Evolutionary conservation across 2,113 vertebrate species (phyloP).

Genomic region (Hippolais icterina): DNA sequence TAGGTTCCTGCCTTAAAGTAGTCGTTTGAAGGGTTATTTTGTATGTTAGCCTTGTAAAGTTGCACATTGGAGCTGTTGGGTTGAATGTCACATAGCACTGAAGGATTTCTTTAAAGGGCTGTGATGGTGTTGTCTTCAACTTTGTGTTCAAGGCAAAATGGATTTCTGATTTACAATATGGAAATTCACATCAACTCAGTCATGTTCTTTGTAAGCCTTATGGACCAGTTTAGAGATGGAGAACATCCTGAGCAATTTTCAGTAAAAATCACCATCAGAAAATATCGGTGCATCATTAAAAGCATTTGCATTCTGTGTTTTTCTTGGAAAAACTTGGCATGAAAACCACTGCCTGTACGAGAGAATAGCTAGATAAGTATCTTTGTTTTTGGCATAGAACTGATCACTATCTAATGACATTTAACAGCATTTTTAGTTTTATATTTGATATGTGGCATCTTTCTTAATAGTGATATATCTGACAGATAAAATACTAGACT

Average conservation of each 20-base stretch:
- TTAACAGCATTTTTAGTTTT: slow-evolving; percentile 32
- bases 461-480: background rate
- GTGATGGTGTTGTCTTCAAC: background rate
- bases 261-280: background rate
- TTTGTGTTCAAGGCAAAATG: background rate
- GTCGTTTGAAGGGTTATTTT: fast-evolving
- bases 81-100: fast-evolving
- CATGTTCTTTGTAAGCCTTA: background rate
- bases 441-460: background rate
- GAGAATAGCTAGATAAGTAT: background rate
- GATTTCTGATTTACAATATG: background rate
- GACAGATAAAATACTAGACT: background rate
- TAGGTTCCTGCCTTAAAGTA: background rate
- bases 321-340: slow-evolving; percentile 42
- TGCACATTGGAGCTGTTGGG: background rate
- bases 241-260: background rate
- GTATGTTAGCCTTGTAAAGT: background rate
- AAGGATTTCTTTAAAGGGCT: background rate
- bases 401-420: slow-evolving; percentile 8
- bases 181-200: background rate
- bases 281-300: background rate
- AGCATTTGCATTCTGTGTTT: slow-evolving; percentile 25
- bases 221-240: background rate
- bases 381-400: slow-evolving; percentile 12
- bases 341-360: background rate